Base-by-base conservation (phyloP, 2,797 vertebrate genomes). In the Neopelma chrysocephalum region DNA sequence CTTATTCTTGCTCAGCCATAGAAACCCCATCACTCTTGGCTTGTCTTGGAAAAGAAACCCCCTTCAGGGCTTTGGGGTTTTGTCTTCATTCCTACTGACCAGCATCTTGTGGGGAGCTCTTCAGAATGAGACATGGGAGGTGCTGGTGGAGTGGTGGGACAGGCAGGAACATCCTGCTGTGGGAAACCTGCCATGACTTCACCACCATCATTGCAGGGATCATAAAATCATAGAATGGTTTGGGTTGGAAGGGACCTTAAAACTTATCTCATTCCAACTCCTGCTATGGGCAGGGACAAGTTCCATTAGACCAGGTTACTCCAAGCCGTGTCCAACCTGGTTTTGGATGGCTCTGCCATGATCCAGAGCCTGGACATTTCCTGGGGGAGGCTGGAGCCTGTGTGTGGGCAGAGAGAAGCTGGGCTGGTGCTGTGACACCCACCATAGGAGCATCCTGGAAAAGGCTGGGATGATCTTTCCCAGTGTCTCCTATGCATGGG, bases 131-230 rank as follows among this genome's bases (percentile, higher is more conserved):
- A 18, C 3, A 4, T 10, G 45, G 36, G 68, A 71, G 42, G 57
- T 26, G 58, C 20, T 31, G 68, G 66, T 27, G 16, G 42, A 64
- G 40, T 4, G 11, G 31, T 64, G 66, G 51, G 22, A 45, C 16
- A 20, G 34, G 20, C 19, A 57, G 38, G 19, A 11, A 27, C 3
- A 6, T 17, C 8, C 11, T 0, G 1, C 42, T 15, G 38, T 51
- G 29, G 42, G 43, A 40, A 47, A 57, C n/a, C 14, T 45, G 36
- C 43, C 0, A 0, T 0, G 17, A 12, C 21, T 15, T 36, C 7
- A 1, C 10, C 18, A 3, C 17, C 0, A 0, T 8, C 5, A 1
- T 2, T 34, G 48, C 43, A 64, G 48, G 12, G 19, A 9, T 9
- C 40, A 32, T 7, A 34, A 34, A 20, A 4, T 1, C 26, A 1